Percentiles rank a stretch among this genome's conserved stretches.
These are phyloP conservation scores for Epizoanthus illoricatus DNA, from an alignment of 92 coral and sea anemone genomes.

Conservation along the genomic window DNA sequence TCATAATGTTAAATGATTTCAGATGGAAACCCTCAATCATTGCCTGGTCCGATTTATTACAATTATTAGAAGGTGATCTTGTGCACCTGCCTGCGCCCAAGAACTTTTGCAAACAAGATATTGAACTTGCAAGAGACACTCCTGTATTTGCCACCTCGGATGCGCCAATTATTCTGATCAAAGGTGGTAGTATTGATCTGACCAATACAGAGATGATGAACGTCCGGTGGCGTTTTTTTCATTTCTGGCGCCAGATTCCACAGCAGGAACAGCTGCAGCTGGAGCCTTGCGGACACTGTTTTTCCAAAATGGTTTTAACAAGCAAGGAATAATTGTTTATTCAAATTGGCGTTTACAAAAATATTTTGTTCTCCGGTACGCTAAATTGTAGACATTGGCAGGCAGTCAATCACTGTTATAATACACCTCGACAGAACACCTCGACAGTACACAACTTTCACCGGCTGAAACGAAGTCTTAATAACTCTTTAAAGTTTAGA, in stretches of 20 bases:
- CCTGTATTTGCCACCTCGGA: constrained; percentile 43
- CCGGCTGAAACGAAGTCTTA: neutral
- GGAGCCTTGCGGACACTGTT: constrained; percentile 5
- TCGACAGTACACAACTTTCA: too few species aligned
- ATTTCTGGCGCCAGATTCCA: constrained; percentile 2
- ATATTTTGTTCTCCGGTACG: neutral
- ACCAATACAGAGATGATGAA: constrained; percentile 46
- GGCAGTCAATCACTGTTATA: too few species aligned
- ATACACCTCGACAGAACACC: too few species aligned
- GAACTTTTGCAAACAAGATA: constrained; percentile 33
- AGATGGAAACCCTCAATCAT: constrained; percentile 39
- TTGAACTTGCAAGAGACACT: constrained; percentile 33
- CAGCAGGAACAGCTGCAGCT: neutral
- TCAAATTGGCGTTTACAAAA: neutral
- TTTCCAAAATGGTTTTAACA: neutral
- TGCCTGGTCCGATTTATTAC: constrained; percentile 41
- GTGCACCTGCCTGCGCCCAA: constrained; percentile 49
- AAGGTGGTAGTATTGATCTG: constrained; percentile 31
- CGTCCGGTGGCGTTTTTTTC: constrained; percentile 35
- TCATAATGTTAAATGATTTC: constrained; percentile 45
- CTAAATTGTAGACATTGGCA: too few species aligned
- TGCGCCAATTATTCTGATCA: constrained; percentile 28
- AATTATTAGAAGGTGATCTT: constrained; percentile 35
- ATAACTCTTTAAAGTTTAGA: neutral
- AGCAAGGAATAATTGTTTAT: neutral